These are phyloP conservation scores for Micrastur ruficollis DNA, from an alignment of 2,797 vertebrate genomes.

Conservation along the genomic window DNA sequence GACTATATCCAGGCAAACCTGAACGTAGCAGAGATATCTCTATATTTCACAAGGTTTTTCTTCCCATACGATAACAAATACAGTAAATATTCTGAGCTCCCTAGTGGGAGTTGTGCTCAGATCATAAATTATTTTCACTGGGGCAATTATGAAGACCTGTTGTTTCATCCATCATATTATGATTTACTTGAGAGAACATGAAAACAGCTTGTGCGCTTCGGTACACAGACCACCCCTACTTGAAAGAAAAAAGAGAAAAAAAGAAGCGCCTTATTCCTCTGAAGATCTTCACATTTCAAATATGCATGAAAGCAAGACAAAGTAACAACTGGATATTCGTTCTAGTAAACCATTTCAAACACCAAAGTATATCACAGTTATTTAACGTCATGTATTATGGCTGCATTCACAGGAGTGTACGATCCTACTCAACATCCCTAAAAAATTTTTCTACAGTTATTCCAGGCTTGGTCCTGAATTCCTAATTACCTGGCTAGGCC, in stretches of 20 bases:
- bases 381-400: neutral
- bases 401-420: neutral
- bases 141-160: constrained; percentile 28
- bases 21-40: neutral
- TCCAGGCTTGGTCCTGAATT: neutral
- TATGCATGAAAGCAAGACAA: neutral
- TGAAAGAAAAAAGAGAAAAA: neutral
- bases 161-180: constrained; percentile 15
- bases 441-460: neutral
- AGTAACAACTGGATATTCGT: neutral
- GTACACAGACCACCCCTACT: neutral
- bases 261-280: neutral
- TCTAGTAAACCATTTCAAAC: neutral
- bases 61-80: accelerated
- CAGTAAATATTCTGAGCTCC: neutral
- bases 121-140: constrained; percentile 18
- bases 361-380: neutral
- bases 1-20: neutral
- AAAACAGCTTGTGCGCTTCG: constrained; percentile 29
- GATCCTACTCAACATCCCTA: neutral
- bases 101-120: neutral
- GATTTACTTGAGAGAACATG: constrained; percentile 30
- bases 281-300: neutral
- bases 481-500: neutral
- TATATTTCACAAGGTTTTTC: neutral